These are phyloP conservation scores for Aporrectodea caliginosa DNA, from an alignment of 1,140 invertebrate species.

Conservation along the genomic window DNA sequence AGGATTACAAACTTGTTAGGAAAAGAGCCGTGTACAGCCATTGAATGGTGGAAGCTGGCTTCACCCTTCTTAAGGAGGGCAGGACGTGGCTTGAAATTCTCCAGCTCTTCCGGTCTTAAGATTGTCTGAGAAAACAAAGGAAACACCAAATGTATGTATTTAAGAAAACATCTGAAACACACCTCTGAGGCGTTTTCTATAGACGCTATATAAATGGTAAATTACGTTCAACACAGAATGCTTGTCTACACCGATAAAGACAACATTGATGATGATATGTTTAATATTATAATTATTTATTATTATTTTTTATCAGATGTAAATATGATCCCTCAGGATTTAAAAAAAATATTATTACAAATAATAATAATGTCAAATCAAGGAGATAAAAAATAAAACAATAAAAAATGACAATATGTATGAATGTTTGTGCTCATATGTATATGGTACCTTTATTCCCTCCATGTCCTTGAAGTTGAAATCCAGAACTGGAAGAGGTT, in stretches of 20 bases:
- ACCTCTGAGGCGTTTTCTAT: too few species aligned
- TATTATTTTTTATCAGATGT: slow-evolving; percentile 3
- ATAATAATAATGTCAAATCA: too few species aligned
- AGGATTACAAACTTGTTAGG: slow-evolving; percentile 40
- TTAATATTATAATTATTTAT: too few species aligned
- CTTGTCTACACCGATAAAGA: too few species aligned
- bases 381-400: too few species aligned
- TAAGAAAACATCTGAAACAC: too few species aligned
- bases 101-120: slow-evolving; percentile 44
- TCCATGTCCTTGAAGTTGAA: slow-evolving; percentile 53
- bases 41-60: slow-evolving; percentile 48
- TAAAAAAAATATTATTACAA: neutral
- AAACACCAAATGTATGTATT: too few species aligned
- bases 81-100: slow-evolving; percentile 41
- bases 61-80: slow-evolving; percentile 46
- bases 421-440: neutral
- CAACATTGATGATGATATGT: too few species aligned
- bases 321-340: neutral
- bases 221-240: too few species aligned
- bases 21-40: slow-evolving; percentile 51
- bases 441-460: slow-evolving; percentile 41
- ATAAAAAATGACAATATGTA: neutral
- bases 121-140: too few species aligned
- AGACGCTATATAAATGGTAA: too few species aligned
- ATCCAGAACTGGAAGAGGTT: slow-evolving; percentile 48